Percentiles rank a stretch among this genome's conserved stretches.
phyloP scores from a whole-genome alignment of 2,888 invertebrate species.

The Euzophera pinguis region DNA sequence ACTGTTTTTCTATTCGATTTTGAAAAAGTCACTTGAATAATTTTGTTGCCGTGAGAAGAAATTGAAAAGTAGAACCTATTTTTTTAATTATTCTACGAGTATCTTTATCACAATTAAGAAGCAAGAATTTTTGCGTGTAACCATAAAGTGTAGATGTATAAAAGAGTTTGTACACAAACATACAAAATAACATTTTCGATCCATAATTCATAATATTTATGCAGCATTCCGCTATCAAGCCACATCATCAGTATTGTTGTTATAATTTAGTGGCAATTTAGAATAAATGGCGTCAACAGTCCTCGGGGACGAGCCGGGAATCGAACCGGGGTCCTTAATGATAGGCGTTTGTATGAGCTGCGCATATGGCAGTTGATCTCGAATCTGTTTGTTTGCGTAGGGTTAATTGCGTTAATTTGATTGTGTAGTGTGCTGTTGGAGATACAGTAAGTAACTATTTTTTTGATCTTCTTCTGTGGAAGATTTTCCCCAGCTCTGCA shows the following conservation, averaged over 20 bases:
- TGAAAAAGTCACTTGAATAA: no score
- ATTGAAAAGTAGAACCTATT: no score
- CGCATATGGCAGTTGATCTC: slow-evolving; percentile 53
- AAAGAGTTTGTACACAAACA: no score
- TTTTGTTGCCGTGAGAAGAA: no score
- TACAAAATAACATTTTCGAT: neutral
- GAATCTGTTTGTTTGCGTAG: slow-evolving; percentile 24
- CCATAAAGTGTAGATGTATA: no score
- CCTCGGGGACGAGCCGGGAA: slow-evolving; percentile 44
- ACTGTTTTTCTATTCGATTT: no score
- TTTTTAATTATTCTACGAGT: no score
- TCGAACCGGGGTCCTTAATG: slow-evolving; percentile 41
- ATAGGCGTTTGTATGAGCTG: slow-evolving; percentile 51
- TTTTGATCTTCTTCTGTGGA: no score
- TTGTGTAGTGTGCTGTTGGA: neutral
- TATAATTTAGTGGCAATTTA: slow-evolving; percentile 58
- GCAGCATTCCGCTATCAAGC: slow-evolving; percentile 22
- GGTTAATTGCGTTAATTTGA: slow-evolving; percentile 30
- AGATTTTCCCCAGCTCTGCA: no score
- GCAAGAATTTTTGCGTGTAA: no score
- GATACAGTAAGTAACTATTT: neutral
- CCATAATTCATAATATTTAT: slow-evolving; percentile 1
- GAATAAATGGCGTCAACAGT: slow-evolving; percentile 61
- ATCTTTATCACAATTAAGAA: no score
- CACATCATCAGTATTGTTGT: slow-evolving; percentile 31